Evolutionary conservation across 2,888 invertebrate species (phyloP).

Genomic region (Phyllotreta cruciferae): DNA sequence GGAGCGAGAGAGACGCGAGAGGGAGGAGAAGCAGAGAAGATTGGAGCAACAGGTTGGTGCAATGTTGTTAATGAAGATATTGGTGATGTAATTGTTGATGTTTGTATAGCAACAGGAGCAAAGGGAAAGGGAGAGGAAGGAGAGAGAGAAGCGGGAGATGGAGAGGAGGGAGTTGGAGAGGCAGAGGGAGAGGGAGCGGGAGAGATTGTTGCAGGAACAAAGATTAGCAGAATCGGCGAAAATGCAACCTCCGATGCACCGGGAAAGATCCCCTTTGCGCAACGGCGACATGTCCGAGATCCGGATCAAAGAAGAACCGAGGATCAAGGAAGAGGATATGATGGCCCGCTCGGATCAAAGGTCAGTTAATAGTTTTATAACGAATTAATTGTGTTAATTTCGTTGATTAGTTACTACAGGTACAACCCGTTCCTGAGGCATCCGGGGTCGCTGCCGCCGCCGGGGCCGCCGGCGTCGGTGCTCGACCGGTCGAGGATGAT

Average conservation of each 20-base stretch:
- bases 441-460: slow-evolving; percentile 62
- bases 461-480: slow-evolving; percentile 58
- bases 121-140: slow-evolving; percentile 61
- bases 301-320: slow-evolving; percentile 71
- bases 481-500: slow-evolving; percentile 60
- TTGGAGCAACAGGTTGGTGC: slow-evolving; percentile 61
- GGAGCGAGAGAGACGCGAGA: slow-evolving; percentile 67
- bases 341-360: slow-evolving; percentile 54
- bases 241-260: slow-evolving; percentile 57
- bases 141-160: slow-evolving; percentile 64
- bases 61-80: no score
- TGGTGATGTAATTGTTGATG: no score
- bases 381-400: no score
- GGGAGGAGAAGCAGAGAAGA: slow-evolving; percentile 61
- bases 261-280: slow-evolving; percentile 79
- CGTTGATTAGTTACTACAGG: slow-evolving; percentile 50
- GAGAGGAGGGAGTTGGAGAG: slow-evolving; percentile 67
- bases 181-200: slow-evolving; percentile 67
- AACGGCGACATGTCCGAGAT: slow-evolving; percentile 67
- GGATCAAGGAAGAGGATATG: slow-evolving; percentile 60
- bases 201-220: slow-evolving; percentile 66
- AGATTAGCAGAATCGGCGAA: slow-evolving; percentile 62
- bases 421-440: slow-evolving; percentile 65
- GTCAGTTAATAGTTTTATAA: slow-evolving; percentile 56
- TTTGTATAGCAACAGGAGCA: slow-evolving; percentile 57